Evolutionary conservation across 2,797 vertebrate species (phyloP).

Genomic region (Alauda arvensis): DNA sequence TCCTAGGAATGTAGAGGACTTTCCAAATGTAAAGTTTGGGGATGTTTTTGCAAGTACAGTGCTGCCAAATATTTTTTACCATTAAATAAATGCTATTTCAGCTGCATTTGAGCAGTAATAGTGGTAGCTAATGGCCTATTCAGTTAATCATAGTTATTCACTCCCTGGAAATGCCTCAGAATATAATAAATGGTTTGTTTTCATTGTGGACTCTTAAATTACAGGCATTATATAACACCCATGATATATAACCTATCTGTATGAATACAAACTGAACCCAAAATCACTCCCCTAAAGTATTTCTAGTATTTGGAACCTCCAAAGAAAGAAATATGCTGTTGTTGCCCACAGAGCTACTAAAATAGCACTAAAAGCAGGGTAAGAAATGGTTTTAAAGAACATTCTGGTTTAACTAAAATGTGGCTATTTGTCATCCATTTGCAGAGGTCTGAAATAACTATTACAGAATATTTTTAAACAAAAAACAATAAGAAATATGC

Average conservation of each 20-base stretch:
- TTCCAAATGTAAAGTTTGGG: conserved; percentile 4
- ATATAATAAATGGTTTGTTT: conserved; percentile 31
- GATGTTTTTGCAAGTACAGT: not conserved
- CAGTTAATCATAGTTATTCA: conserved; percentile 8
- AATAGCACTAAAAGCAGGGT: conserved; percentile 1
- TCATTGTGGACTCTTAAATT: conserved; percentile 4
- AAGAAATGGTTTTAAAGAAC: not conserved
- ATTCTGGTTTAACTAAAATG: conserved; percentile 21
- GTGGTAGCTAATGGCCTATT: not conserved
- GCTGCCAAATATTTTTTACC: conserved; percentile 25
- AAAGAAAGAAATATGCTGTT: not conserved
- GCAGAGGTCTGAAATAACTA: not conserved
- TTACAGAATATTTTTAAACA: not conserved
- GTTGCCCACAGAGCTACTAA: conserved; percentile 5
- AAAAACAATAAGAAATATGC: not conserved
- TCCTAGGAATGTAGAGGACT: not conserved
- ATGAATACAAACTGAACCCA: not conserved
- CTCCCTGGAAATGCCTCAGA: conserved; percentile 10
- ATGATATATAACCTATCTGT: conserved; percentile 14
- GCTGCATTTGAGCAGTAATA: conserved; percentile 8
- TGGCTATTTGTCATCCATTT: conserved; percentile 15
- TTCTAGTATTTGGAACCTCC: not conserved
- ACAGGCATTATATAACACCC: conserved; percentile 9
- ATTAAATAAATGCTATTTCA: conserved; percentile 2
- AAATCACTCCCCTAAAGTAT: not conserved